Base-by-base conservation (phyloP, 2,113 vertebrate species). In the Ceyx cyanopectus region DNA sequence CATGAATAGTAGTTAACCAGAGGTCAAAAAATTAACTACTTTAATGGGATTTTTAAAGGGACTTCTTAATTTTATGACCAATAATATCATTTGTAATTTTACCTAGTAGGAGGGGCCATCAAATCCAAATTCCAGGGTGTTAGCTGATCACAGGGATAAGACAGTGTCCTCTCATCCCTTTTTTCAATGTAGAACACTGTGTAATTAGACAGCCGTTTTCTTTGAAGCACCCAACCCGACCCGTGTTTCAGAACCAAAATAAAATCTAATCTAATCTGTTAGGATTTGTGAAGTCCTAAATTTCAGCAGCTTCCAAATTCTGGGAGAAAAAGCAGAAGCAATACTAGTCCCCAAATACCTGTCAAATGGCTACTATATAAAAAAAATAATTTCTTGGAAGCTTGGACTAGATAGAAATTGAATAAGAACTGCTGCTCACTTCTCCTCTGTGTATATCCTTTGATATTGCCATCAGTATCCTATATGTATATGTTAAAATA, bases 181-280 rank as follows among this genome's bases (percentile, higher is more conserved):
- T 92, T 81, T 50, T 43, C 84, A 60, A 32, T 40, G 37, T 48
- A 79, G 74, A 68, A 87, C 51, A 19, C 62, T 1, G 9, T 3
- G 3, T 87, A 93, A 95, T 92, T 93, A 93, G 41, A 62, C 86
- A 93, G 74, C 84, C 93, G 78, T 82, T 95, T 94, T 81, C 81
- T 95, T 82, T 89, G 70, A 87, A 90, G 74, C 58, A 62, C 46
- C 62, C 72, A 85, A 54, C 62, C 37, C 10, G 37, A 37, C 37
- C 37, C 37, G 9, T 85, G 7, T 62, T 92, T 85, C 41, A 87
- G 68, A 89, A 66, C 30, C 56, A 76, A 85, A 81, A 32, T 58
- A 54, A 85, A 92, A 82, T 72, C 53, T 51, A 67, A 74, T 40
- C n/a, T 67, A 62, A 74, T 66, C 23, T 82, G 27, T 66, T 63